Evolutionary conservation across 2,113 vertebrate genomes (phyloP), one percentile per base, ranked within the genome.

Genomic region (Sialia sialis): DNA sequence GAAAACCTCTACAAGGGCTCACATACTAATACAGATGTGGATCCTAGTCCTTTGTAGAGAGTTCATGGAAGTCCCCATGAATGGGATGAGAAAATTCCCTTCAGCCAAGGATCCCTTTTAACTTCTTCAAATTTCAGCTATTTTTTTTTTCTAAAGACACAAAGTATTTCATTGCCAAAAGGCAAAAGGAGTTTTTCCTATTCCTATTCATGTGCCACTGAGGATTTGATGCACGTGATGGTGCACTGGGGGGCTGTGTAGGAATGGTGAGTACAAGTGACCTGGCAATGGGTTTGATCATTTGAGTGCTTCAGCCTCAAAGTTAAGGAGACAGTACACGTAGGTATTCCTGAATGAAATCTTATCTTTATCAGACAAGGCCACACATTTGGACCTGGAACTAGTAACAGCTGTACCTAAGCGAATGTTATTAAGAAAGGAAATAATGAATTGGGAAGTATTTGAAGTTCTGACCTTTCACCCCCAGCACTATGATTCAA

Each of bases 381-480:
- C 34, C 66, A 83, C 66, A 82, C 77, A 85, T 95, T 91, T 91
- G 70, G 77, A 30, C 21, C 48, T 85, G 70, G 68, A 93, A 94
- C 46, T 59, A 89, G 46, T 91, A 94, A 91, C 94, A 97, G 91
- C 95, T 96, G 91, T 77, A 93, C 54, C 66, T 79, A 93, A 93
- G 87, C 0, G 7, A 83, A 73, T 48, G 59, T 80, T 96, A 82
- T 92, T 94, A 96, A 73, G 94, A 95, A 85, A 87, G 93, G 91
- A 96, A 96, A 95, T 89, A 95, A 93, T 0, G 46, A 93, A 94
- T 93, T 81, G 91, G 67, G 67, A 94, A 91, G 74, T 85, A 90
- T 95, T 96, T 97, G 94, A 97, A 95, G 96, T 97, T 95, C 74
- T 93, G 91, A 95, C 93, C 95, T 94, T 93, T 95, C 78, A 87